Conservation (phyloP, 2,113 vertebrate species). For the Todiramphus saurophagus region DNA sequence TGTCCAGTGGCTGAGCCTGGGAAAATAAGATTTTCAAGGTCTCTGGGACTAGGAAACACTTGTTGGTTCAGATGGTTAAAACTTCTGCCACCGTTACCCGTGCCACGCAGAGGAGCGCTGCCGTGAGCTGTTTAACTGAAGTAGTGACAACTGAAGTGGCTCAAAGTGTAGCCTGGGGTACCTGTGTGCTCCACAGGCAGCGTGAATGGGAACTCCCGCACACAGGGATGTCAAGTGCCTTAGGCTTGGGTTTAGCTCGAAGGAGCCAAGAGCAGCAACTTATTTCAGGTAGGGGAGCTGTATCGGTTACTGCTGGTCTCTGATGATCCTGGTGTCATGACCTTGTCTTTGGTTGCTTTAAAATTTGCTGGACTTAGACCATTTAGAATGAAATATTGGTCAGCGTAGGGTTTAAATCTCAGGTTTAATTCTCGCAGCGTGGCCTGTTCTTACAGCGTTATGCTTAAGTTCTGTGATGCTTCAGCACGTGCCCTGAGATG, state of each 20-base stretch:
- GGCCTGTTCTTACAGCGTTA: not conserved
- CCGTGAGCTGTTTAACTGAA: not conserved
- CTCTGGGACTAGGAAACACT: not conserved
- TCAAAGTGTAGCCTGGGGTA: too few relatives aligned
- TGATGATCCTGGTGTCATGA: not conserved
- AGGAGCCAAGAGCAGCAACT: not conserved
- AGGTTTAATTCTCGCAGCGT: not conserved
- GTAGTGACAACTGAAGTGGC: not conserved
- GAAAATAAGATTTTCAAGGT: not conserved
- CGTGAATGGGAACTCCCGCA: not conserved
- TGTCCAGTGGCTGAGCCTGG: not conserved
- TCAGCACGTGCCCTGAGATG: too few relatives aligned
- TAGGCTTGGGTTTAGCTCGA: not conserved
- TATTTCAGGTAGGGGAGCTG: fast-evolving
- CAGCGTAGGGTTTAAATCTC: not conserved
- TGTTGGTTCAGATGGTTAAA: not conserved
- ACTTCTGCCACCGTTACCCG: not conserved
- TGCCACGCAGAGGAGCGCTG: fast-evolving
- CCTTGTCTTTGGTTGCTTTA: not conserved
- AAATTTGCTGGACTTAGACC: not conserved
- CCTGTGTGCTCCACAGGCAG: not conserved
- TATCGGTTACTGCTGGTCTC: not conserved
- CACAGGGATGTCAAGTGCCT: fast-evolving
- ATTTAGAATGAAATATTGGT: too few relatives aligned
- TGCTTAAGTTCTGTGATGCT: fast-evolving